A percentile compares a stretch with the other conserved stretches of the same genome.
These are phyloP conservation scores for Rhyacichthys aspro DNA, from an alignment of 2,797 vertebrate genomes.

Conservation along the genomic window DNA sequence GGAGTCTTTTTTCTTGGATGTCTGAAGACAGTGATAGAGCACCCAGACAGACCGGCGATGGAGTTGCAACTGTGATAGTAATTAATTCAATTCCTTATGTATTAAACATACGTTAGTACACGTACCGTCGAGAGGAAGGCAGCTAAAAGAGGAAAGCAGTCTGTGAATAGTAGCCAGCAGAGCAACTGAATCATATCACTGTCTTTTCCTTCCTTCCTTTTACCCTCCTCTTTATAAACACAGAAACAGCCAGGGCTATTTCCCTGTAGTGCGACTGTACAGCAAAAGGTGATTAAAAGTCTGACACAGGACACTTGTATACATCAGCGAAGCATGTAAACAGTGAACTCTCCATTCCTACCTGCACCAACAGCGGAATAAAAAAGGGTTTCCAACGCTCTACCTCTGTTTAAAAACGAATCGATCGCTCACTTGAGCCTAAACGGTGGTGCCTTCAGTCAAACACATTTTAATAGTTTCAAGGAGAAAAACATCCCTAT, in stretches of 20 bases:
- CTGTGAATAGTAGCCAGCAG: constrained; percentile 56
- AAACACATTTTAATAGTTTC: constrained; percentile 55
- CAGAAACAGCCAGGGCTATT: constrained; percentile 57
- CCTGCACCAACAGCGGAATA: constrained; percentile 17
- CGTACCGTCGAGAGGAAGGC: constrained; percentile 37
- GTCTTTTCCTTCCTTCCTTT: constrained; percentile 41
- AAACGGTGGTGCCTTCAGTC: constrained; percentile 63
- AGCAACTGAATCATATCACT: constrained; percentile 64
- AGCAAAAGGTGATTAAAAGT: constrained; percentile 62
- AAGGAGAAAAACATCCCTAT: constrained; percentile 37
- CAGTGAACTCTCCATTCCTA: constrained; percentile 28
- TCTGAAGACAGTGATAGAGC: constrained; percentile 28
- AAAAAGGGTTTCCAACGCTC: constrained; percentile 43
- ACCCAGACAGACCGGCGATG: constrained; percentile 38
- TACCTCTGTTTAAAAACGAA: constrained; percentile 56
- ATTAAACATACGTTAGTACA: constrained; percentile 70
- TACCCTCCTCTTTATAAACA: constrained; percentile 54
- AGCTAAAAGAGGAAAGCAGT: constrained; percentile 39
- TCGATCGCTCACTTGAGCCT: constrained; percentile 58
- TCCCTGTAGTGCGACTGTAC: constrained; percentile 49
- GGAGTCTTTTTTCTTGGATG: constrained; percentile 24
- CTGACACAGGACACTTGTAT: constrained; percentile 64
- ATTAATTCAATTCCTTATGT: constrained; percentile 70
- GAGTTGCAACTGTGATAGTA: constrained; percentile 68
- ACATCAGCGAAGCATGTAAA: constrained; percentile 61